Percentiles rank a stretch among this genome's conserved stretches.
Evolutionary conservation across 2,113 vertebrate species (phyloP).

Genomic region (Picathartes gymnocephalus): DNA sequence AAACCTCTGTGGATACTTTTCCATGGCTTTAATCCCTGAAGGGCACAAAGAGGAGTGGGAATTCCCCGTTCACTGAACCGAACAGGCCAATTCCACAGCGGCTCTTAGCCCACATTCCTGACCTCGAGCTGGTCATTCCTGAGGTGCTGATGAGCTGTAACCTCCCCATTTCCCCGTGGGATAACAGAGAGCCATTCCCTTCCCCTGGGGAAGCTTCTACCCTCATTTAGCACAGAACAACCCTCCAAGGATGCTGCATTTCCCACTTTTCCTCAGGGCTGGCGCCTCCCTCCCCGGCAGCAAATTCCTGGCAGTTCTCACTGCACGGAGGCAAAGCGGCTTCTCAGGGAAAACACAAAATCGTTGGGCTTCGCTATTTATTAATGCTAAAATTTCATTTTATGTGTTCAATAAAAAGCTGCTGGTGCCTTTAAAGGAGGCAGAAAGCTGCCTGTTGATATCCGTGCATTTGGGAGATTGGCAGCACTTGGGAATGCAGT

Average conservation of each 20-base stretch:
- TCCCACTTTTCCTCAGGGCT: not conserved
- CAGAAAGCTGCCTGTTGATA: not conserved
- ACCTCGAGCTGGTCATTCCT: not conserved
- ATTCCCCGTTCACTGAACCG: not conserved
- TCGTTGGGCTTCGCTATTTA: not conserved
- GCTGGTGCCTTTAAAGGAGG: not conserved
- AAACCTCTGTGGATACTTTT: rapidly evolving
- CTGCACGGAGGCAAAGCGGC: not conserved
- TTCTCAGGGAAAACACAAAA: not conserved
- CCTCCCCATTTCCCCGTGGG: not conserved
- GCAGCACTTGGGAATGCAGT: not conserved
- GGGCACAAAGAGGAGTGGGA: not conserved
- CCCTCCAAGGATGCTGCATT: not conserved
- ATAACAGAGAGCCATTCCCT: not conserved
- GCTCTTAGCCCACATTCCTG: rapidly evolving
- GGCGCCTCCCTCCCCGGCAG: not conserved
- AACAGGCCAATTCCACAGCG: not conserved
- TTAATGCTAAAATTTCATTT: not conserved
- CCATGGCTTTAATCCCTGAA: not conserved
- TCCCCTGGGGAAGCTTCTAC: not conserved
- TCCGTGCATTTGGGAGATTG: rapidly evolving
- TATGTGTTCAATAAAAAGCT: not conserved
- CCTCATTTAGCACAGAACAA: not conserved
- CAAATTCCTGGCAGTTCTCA: rapidly evolving
- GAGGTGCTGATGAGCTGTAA: not conserved